Percentiles rank a stretch among this genome's conserved stretches.
Evolutionary conservation across 2,797 vertebrate species (phyloP).

Genomic region (Aldrovandia affinis): DNA sequence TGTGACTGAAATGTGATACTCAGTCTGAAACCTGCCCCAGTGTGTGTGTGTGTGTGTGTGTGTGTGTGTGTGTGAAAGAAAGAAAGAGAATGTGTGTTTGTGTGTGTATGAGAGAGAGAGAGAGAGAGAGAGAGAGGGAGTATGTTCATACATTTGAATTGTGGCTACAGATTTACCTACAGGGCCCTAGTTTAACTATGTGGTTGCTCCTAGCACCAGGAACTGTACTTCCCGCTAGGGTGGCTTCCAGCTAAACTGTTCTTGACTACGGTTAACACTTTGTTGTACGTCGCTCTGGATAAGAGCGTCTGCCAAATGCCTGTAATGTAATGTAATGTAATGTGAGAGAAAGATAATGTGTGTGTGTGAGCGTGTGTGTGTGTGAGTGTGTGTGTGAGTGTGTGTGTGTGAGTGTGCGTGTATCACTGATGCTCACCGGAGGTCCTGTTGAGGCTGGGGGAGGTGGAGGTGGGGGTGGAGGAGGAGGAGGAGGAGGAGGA

Average conservation of each 20-base stretch:
- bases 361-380: not conserved
- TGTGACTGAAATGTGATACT: slow-evolving; percentile 69
- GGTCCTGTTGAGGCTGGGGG: slow-evolving; percentile 14
- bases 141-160: no score
- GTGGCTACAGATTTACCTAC: no score
- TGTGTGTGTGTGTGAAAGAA: not conserved
- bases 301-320: no score
- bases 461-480: not conserved
- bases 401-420: slow-evolving; percentile 42
- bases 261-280: no score
- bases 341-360: not conserved
- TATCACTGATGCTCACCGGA: slow-evolving; percentile 43
- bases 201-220: no score
- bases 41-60: slow-evolving; percentile 23
- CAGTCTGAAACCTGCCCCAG: slow-evolving; percentile 21
- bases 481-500: slow-evolving; percentile 8
- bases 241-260: no score
- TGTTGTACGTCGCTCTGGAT: no score
- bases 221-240: no score
- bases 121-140: slow-evolving; percentile 41
- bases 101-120: slow-evolving; percentile 42
- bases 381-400: slow-evolving; percentile 27
- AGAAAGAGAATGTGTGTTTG: not conserved
- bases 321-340: no score
- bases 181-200: no score